These are phyloP conservation scores for Hyles euphorbiae DNA, from an alignment of 1,140 invertebrate genomes.

Conservation along the genomic window DNA sequence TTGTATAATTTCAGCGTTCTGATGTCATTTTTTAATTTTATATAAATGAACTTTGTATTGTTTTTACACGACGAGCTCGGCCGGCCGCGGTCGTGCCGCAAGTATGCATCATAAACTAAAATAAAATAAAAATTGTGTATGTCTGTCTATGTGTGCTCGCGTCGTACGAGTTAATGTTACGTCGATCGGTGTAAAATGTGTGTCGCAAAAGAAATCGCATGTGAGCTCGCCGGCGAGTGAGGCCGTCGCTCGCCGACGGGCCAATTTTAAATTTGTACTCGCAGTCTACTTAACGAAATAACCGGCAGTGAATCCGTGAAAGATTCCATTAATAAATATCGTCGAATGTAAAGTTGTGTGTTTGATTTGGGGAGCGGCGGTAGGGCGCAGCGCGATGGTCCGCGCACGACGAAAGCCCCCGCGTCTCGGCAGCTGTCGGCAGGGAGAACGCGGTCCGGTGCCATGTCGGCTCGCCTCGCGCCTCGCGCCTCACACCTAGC, in stretches of 20 bases:
- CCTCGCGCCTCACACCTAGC: conserved; percentile 36
- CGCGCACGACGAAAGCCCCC: conserved; percentile 67
- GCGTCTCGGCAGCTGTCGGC: conserved; percentile 67
- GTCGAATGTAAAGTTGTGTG: conserved; percentile 70
- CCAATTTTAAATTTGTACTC: conserved; percentile 74
- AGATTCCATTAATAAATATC: conserved; percentile 77
- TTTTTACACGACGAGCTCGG: conserved; percentile 76
- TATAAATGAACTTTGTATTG: conserved; percentile 76
- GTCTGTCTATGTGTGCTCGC: conserved; percentile 75
- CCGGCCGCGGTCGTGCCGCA: conserved; percentile 66
- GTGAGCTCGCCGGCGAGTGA: conserved; percentile 64
- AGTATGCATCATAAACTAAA: conserved; percentile 62
- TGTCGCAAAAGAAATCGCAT: conserved; percentile 70
- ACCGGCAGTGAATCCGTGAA: conserved; percentile 73
- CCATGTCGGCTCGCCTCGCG: conserved; percentile 49
- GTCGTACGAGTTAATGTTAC: conserved; percentile 74
- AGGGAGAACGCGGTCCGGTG: conserved; percentile 67
- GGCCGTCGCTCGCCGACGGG: conserved; percentile 50
- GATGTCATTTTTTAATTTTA: conserved; percentile 76
- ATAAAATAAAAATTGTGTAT: conserved; percentile 67
- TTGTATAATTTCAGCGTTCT: conserved; percentile 76
- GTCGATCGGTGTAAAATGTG: conserved; percentile 74
- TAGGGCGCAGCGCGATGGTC: conserved; percentile 64
- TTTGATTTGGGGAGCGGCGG: conserved; percentile 45
- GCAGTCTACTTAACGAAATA: conserved; percentile 74